These are phyloP conservation scores for Catostomus latipinnis DNA, from an alignment of 2,797 vertebrate genomes.

Conservation along the genomic window DNA sequence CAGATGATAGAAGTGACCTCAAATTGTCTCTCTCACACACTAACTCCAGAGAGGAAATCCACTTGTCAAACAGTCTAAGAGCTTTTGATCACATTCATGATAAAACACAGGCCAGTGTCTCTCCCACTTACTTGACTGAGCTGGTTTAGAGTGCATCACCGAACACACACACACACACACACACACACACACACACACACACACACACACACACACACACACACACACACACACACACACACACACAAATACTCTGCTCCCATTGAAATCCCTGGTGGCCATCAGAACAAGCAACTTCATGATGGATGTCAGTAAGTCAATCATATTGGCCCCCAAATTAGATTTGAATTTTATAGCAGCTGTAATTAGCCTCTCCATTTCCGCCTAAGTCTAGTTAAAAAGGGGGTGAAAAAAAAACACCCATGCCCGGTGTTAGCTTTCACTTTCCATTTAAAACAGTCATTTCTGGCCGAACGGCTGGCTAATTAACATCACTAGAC, in stretches of 20 bases:
- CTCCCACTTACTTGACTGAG: slow-evolving; percentile 61
- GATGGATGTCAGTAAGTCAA: slow-evolving; percentile 80
- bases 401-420: slow-evolving; percentile 66
- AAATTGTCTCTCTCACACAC: slow-evolving; percentile 57
- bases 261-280: slow-evolving; percentile 67
- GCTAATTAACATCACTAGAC: slow-evolving; percentile 86
- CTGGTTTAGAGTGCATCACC: slow-evolving; percentile 60
- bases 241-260: too few relatives aligned
- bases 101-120: slow-evolving; percentile 58
- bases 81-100: slow-evolving; percentile 68
- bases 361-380: slow-evolving; percentile 81
- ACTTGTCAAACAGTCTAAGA: slow-evolving; percentile 34
- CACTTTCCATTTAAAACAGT: slow-evolving; percentile 82
- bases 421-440: slow-evolving; percentile 76
- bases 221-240: too few relatives aligned
- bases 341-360: slow-evolving; percentile 78
- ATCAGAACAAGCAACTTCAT: slow-evolving; percentile 66
- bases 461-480: slow-evolving; percentile 83
- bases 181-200: slow-evolving; percentile 54
- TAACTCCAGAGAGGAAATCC: not conserved
- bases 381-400: slow-evolving; percentile 77
- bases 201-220: too few relatives aligned
- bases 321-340: slow-evolving; percentile 77
- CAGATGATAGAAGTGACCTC: slow-evolving; percentile 76
- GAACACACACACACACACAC: slow-evolving; percentile 23